These are phyloP conservation scores for Solenopsis invicta DNA, from an alignment of 1,140 invertebrate species.

Conservation along the genomic window DNA sequence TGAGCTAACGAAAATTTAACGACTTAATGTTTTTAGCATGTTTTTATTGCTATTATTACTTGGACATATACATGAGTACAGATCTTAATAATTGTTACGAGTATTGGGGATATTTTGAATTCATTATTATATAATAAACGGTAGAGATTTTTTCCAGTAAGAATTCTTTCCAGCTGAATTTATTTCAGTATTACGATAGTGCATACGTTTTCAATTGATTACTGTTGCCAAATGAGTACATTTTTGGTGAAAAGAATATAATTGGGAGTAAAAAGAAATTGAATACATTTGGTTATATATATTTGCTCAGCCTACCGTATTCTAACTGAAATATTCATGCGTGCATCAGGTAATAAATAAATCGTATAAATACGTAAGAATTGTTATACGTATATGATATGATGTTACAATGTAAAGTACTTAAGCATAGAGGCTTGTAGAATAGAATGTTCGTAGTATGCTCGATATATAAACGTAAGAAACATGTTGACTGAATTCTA, in stretches of 20 bases:
- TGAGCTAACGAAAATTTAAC: constrained; percentile 21
- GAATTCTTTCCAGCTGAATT: not conserved
- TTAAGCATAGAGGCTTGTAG: constrained; percentile 61
- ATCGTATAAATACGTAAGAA: not conserved
- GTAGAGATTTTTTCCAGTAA: not conserved
- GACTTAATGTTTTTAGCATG: not conserved
- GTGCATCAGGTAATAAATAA: constrained; percentile 24
- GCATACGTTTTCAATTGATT: constrained; percentile 8
- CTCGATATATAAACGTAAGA: constrained; percentile 63
- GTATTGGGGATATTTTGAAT: constrained; percentile 10
- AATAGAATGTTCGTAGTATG: constrained; percentile 50
- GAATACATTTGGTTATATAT: not conserved
- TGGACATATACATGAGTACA: not conserved
- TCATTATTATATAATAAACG: not conserved
- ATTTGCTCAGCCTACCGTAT: constrained; percentile 46
- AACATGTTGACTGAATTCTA: constrained; percentile 85
- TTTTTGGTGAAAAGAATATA: not conserved
- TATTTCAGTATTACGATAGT: not conserved
- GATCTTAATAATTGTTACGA: constrained; percentile 5
- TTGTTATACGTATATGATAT: constrained; percentile 38
- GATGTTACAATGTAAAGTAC: constrained; percentile 15
- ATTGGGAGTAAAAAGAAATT: constrained; percentile 11
- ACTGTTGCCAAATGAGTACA: not conserved
- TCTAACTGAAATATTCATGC: constrained; percentile 24
- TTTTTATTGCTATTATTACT: constrained; percentile 8